Base-by-base conservation (phyloP, 2,797 vertebrate species). In the Hypotaenidia okinawae region DNA sequence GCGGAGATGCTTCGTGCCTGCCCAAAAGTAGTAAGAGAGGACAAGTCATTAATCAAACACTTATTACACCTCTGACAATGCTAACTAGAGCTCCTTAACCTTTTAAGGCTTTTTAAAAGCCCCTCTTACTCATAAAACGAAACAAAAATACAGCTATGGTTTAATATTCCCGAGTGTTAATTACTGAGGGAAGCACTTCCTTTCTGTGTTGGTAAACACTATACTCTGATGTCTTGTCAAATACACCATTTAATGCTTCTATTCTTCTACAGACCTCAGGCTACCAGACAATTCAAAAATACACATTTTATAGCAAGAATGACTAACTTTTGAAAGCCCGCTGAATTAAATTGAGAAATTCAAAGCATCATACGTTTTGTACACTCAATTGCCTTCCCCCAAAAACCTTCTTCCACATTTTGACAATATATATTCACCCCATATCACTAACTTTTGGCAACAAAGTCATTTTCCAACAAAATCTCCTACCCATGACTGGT, bases 11-110 rank as follows among this genome's bases (percentile, higher is more conserved):
- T 84, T 80, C 87, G 24, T 22, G 63, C 83, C 94, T 96, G 79
- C 83, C 66, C 94, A 95, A 90, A 94, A 94, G 69, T 28, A 96
- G 72, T 16, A 92, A 90, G 49, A 87, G 58, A 94, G 81, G 39
- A 67, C 22, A 87, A 91, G 30, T 57, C 6, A 37, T 77, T 70
- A 87, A 79, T 81, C 33, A 82, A 86, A 49, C 17, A 57, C 1
- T 78, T 82, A 33, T 1, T 57, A 67, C 6, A 79, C 12, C 18
- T 59, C 63, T 24, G 57, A 63, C 11, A 92, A 72, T 19, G 27
- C 11, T 70, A 66, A 58, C 19, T 73, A 80, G 43, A 45, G 18
- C 43, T 19, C 43, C 43, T 10, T 45, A 82, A 80, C 28, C 25
- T 87, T 59, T 28, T 32, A 83, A 45, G 35, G 39, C 45, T 3